Evolutionary conservation across 1,140 invertebrate genomes (phyloP).

Genomic region (Melanaphis sacchari): DNA sequence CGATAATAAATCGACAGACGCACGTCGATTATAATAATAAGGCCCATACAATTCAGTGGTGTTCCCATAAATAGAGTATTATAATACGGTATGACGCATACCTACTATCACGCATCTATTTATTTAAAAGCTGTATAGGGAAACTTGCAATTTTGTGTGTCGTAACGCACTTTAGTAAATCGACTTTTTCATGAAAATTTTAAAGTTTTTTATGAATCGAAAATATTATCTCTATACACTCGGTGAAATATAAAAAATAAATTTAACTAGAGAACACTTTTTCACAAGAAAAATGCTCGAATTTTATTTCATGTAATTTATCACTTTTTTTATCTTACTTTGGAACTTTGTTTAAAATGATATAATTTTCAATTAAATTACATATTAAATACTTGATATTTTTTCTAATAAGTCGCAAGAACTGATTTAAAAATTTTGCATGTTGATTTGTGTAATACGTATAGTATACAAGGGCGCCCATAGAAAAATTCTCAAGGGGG

Average conservation of each 20-base stretch:
- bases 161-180: too few species aligned
- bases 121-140: background rate
- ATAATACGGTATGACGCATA: background rate
- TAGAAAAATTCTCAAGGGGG: too few species aligned
- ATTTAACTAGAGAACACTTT: background rate
- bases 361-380: background rate
- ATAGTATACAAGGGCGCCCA: too few species aligned
- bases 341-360: background rate
- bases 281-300: background rate
- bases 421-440: background rate
- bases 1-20: conserved; percentile 21
- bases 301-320: background rate
- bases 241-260: background rate
- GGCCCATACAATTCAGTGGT: background rate
- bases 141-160: background rate
- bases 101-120: background rate
- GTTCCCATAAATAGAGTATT: background rate
- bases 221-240: background rate
- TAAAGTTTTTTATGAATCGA: background rate
- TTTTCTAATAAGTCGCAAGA: background rate
- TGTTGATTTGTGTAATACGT: background rate
- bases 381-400: background rate
- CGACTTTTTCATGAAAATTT: background rate
- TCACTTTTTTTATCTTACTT: background rate
- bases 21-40: background rate